Evolutionary conservation across 2,113 vertebrate species (phyloP).

Genomic region (Corythaeola cristata): DNA sequence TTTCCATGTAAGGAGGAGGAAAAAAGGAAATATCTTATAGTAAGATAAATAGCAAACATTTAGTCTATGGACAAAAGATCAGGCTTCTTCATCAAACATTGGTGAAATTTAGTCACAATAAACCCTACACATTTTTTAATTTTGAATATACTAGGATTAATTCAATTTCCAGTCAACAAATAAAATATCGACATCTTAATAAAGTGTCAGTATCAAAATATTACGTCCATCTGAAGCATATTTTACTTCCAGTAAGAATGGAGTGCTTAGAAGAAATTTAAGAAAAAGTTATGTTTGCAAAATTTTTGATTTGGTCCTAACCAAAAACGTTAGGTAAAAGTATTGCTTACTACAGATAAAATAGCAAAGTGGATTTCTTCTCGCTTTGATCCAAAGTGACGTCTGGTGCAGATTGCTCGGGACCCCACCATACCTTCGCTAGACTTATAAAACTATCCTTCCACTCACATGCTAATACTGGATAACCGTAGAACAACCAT

Average conservation of each 20-base stretch:
- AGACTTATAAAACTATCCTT: neutral
- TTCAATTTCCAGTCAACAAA: neutral
- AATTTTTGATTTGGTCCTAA: neutral
- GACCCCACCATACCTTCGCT: neutral
- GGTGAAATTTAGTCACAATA: neutral
- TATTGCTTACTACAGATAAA: neutral
- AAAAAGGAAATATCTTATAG: neutral
- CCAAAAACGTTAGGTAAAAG: neutral
- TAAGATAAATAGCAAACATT: neutral
- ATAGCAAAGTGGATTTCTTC: neutral
- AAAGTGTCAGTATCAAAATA: neutral
- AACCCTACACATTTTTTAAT: neutral
- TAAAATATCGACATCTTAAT: neutral
- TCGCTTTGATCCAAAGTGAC: neutral
- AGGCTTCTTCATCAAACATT: neutral
- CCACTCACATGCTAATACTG: neutral
- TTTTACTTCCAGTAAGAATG: neutral
- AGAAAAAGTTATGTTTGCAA: neutral
- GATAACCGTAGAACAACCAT: neutral
- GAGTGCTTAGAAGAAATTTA: neutral
- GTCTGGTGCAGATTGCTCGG: neutral
- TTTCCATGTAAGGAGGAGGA: neutral
- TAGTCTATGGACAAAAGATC: neutral
- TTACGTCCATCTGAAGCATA: neutral
- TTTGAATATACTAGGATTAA: neutral